Evolutionary conservation across 2,113 vertebrate species (phyloP).

Genomic region (Prionailurus bengalensis): DNA sequence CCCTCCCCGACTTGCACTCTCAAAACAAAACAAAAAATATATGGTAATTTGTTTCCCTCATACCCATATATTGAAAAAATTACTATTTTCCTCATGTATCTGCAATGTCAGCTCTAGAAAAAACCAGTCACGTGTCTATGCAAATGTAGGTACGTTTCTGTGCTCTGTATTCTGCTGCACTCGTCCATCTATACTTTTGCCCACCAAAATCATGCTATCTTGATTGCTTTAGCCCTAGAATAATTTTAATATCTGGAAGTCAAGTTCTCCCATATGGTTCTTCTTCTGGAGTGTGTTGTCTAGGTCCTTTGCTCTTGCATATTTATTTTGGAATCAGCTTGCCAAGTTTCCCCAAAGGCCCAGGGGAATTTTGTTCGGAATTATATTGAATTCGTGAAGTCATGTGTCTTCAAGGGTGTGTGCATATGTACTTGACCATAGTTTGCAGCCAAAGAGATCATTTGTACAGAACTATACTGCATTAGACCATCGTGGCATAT

Average conservation of each 20-base stretch:
- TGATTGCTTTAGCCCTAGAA: background rate
- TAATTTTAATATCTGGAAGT: slow-evolving; percentile 40
- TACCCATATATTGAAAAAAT: background rate
- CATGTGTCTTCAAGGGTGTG: background rate
- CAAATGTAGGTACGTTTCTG: background rate
- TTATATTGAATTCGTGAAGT: background rate
- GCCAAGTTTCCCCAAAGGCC: background rate
- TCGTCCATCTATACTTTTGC: background rate
- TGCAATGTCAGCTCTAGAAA: background rate
- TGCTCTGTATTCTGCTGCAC: background rate
- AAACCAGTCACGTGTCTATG: background rate
- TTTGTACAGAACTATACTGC: background rate
- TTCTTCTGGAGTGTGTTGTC: background rate
- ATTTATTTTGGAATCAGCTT: background rate
- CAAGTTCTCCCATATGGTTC: background rate
- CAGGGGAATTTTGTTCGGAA: background rate
- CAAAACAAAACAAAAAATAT: too few species aligned
- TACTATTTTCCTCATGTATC: background rate
- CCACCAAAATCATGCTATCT: background rate
- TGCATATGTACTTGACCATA: background rate
- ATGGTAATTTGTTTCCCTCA: background rate
- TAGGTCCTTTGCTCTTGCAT: background rate
- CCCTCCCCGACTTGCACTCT: too few species aligned
- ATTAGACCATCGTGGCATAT: background rate
- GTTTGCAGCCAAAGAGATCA: background rate